phyloP scores from a whole-genome alignment of 2,797 vertebrate genomes.

The Malurus splendens region DNA sequence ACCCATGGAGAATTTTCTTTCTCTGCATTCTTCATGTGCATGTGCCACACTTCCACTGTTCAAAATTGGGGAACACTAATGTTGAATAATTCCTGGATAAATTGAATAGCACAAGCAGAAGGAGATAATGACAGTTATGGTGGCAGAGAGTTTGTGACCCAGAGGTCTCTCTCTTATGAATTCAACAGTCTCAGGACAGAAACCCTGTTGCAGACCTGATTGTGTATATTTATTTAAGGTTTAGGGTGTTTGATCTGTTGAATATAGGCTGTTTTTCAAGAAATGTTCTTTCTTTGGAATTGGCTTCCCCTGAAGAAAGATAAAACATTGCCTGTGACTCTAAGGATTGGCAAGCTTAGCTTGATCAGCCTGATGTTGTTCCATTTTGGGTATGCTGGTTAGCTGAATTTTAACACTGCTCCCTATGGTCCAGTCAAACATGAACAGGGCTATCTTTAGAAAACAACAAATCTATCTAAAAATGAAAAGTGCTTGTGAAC shows the following conservation, averaged over 20 bases:
- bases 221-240: neutral
- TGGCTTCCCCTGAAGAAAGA: neutral
- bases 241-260: neutral
- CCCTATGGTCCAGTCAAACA: neutral
- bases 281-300: neutral
- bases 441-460: neutral
- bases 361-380: neutral
- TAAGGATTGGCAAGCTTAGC: neutral
- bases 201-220: neutral
- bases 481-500: neutral
- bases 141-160: neutral
- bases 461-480: neutral
- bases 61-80: neutral
- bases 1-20: conserved; percentile 15
- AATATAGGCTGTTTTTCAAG: neutral
- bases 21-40: neutral
- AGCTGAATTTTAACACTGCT: neutral
- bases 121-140: neutral
- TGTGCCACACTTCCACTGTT: neutral
- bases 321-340: neutral
- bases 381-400: neutral
- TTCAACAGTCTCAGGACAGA: neutral
- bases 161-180: neutral
- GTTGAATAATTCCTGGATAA: neutral
- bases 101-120: neutral